A percentile compares a stretch with the other conserved stretches of the same genome.
Evolutionary conservation across 37 sponge, comb jelly and placozoan species (phyloP).

Genomic region (Oscarella lobularis): DNA sequence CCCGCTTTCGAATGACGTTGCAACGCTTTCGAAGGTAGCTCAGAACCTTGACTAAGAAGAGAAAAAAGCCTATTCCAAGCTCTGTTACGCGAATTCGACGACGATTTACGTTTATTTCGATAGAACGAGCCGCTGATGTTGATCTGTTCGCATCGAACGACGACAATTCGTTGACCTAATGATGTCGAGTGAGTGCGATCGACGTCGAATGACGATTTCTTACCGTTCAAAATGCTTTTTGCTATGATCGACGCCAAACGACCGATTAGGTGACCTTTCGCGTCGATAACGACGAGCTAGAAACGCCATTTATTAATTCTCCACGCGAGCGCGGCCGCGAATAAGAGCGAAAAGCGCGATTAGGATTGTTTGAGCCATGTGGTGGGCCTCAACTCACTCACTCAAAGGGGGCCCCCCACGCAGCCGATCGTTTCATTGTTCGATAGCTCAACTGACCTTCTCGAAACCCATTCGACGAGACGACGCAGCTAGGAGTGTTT

Average conservation of each 20-base stretch:
- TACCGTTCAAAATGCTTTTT: conserved; percentile 73
- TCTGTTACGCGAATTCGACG: neutral
- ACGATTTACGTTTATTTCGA: conserved; percentile 79
- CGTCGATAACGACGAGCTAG: conserved; percentile 86
- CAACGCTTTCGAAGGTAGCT: conserved; percentile 69
- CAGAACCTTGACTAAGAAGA: conserved; percentile 69
- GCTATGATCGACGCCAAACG: conserved; percentile 83
- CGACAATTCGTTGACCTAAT: conserved; percentile 72
- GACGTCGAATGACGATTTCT: too few species aligned
- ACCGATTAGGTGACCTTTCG: conserved; percentile 75
- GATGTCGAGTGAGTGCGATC: too few species aligned
- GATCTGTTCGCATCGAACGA: conserved; percentile 86
- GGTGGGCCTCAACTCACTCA: neutral
- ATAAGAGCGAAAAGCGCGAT: too few species aligned
- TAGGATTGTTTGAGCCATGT: too few species aligned
- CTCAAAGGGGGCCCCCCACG: neutral
- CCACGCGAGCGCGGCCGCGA: too few species aligned
- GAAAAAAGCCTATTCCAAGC: neutral
- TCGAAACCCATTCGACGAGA: neutral
- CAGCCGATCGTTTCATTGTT: too few species aligned
- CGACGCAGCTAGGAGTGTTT: neutral
- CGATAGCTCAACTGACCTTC: too few species aligned
- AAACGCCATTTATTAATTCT: too few species aligned
- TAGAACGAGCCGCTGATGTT: conserved; percentile 93
- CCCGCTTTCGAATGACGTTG: conserved; percentile 74